These are phyloP conservation scores for Rhadina sibilatrix DNA, from an alignment of 2,113 vertebrate species.

Conservation along the genomic window DNA sequence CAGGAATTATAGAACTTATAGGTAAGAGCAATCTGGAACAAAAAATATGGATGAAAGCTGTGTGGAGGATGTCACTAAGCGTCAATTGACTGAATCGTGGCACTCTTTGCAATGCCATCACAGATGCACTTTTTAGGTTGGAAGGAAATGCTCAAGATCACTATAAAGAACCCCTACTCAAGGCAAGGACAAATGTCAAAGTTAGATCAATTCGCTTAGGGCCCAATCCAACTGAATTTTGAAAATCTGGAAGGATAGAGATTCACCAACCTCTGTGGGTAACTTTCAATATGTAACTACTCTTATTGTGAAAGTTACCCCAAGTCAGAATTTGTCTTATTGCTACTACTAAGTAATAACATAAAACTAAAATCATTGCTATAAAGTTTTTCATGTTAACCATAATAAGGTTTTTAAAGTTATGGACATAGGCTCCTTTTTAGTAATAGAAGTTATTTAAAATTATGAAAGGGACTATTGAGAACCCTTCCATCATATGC, in stretches of 20 bases:
- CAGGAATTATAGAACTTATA: slow-evolving; percentile 80
- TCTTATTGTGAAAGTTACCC: neutral
- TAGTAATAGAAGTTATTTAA: neutral
- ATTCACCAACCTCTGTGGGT: neutral
- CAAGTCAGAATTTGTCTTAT: neutral
- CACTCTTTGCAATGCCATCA: neutral
- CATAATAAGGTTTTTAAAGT: neutral
- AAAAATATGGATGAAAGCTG: neutral
- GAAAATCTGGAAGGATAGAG: neutral
- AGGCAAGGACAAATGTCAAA: neutral
- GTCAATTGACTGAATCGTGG: neutral
- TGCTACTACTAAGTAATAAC: neutral
- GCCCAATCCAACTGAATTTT: neutral
- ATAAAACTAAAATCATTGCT: neutral
- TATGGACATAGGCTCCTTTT: neutral
- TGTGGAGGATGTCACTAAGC: neutral
- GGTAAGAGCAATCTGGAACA: slow-evolving; percentile 68
- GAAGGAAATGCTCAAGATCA: neutral
- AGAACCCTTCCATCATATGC: neutral
- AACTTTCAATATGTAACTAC: neutral
- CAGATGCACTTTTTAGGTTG: neutral
- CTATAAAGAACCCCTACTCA: neutral
- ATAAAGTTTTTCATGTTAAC: neutral
- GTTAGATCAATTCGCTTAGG: neutral
- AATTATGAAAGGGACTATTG: neutral